A percentile compares a stretch with the other conserved stretches of the same genome.
phyloP scores from a whole-genome alignment of 2,113 vertebrate species.

The Leiothrix lutea region DNA sequence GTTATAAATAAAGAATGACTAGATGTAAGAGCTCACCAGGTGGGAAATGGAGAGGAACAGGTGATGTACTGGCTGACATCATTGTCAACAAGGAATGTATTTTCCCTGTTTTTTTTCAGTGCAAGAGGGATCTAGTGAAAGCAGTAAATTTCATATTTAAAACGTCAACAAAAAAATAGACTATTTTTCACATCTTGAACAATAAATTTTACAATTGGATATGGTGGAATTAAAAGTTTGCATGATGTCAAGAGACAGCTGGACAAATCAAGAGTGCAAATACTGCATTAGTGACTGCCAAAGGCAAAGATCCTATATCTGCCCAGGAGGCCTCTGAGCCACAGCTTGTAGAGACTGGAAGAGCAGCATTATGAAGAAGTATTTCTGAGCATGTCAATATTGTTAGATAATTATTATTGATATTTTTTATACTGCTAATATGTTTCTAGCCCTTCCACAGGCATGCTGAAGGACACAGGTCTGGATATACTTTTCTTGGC shows the following conservation, averaged over 20 bases:
- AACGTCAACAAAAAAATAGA: neutral
- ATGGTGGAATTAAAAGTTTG: neutral
- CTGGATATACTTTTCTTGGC: neutral
- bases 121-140: neutral
- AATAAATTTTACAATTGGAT: neutral
- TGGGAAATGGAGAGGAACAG: neutral
- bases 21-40: neutral
- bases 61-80: neutral
- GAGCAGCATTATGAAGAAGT: neutral
- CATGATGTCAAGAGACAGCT: neutral
- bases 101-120: neutral
- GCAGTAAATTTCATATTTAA: neutral
- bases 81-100: neutral
- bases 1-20: neutral
- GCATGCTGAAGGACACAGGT: neutral
- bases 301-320: neutral
- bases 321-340: neutral
- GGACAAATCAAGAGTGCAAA: neutral
- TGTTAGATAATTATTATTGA: neutral
- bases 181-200: neutral
- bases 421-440: neutral
- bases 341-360: neutral
- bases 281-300: neutral
- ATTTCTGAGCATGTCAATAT: neutral
- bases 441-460: neutral